Conservation (phyloP, 1,140 invertebrate species). For the Ceratitis capitata region DNA sequence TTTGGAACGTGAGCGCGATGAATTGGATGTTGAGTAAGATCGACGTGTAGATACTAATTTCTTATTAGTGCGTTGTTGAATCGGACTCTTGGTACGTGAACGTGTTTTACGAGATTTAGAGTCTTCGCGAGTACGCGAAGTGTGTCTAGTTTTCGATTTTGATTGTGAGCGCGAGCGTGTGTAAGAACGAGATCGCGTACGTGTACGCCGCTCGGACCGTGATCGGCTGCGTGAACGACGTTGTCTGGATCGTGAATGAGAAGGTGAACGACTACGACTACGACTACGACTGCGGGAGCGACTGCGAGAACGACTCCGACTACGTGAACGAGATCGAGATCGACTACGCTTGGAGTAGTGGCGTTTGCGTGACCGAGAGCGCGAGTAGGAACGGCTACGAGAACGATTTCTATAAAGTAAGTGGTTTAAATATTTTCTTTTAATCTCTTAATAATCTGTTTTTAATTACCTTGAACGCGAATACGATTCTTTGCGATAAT, state of each 20-base stretch:
- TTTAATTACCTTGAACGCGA: slow-evolving; percentile 41
- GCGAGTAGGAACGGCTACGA: slow-evolving; percentile 3
- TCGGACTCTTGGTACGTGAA: neutral
- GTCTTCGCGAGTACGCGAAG: slow-evolving; percentile 56
- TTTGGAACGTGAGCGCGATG: slow-evolving; percentile 63
- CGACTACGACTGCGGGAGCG: neutral
- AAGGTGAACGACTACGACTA: slow-evolving; percentile 44
- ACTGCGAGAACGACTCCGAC: slow-evolving; percentile 53
- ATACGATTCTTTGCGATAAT: slow-evolving; percentile 51
- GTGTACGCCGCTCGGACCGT: slow-evolving; percentile 23
- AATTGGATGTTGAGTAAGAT: slow-evolving; percentile 56
- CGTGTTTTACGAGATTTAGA: slow-evolving; percentile 46
- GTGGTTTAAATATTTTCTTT: neutral
- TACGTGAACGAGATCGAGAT: slow-evolving; percentile 35
- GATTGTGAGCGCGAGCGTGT: slow-evolving; percentile 56
- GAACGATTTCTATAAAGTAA: slow-evolving; percentile 18
- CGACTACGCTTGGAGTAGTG: slow-evolving; percentile 49
- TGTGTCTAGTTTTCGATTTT: slow-evolving; percentile 18
- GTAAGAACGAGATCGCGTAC: slow-evolving; percentile 55
- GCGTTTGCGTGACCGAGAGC: slow-evolving; percentile 28
- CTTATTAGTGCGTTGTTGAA: slow-evolving; percentile 49
- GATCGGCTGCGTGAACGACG: slow-evolving; percentile 65
- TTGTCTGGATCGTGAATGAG: slow-evolving; percentile 57
- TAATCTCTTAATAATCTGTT: neutral
- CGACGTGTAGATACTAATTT: slow-evolving; percentile 61